Percentiles rank a stretch among this genome's conserved stretches.
Evolutionary conservation across 2,888 invertebrate genomes (phyloP).

Genomic region (Heliconius ismenius): DNA sequence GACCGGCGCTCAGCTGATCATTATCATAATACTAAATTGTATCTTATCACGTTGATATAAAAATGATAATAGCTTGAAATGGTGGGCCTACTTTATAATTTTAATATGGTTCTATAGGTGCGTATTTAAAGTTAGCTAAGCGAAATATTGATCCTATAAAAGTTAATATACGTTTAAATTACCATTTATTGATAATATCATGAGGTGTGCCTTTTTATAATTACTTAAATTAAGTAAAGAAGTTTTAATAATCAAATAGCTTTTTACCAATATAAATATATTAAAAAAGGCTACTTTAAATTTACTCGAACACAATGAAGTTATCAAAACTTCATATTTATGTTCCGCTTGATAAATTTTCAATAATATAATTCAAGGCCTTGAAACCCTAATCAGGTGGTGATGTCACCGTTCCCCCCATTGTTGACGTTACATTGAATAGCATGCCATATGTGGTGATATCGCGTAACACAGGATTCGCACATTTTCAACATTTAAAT

Average conservation of each 20-base stretch:
- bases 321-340: slow-evolving; percentile 17
- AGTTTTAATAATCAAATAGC: neutral
- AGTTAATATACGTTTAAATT: neutral
- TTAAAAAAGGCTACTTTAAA: neutral
- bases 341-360: slow-evolving; percentile 21
- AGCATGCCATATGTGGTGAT: slow-evolving; percentile 26
- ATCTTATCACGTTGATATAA: slow-evolving; percentile 7
- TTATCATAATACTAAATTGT: neutral
- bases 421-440: slow-evolving; percentile 11
- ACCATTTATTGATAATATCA: neutral
- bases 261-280: too few species aligned
- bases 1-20: slow-evolving; percentile 38
- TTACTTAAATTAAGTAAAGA: too few species aligned
- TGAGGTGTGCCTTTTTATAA: neutral
- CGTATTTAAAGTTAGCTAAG: neutral
- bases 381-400: slow-evolving; percentile 30
- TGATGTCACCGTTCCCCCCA: slow-evolving; percentile 29
- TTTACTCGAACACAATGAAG: neutral
- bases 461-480: slow-evolving; percentile 15
- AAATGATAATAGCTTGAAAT: neutral
- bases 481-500: neutral
- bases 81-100: neutral
- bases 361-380: slow-evolving; percentile 12
- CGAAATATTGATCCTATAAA: too few species aligned
- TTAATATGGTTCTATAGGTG: neutral